phyloP scores from a whole-genome alignment of 2,888 invertebrate genomes.

The Caenorhabditis sp. region DNA sequence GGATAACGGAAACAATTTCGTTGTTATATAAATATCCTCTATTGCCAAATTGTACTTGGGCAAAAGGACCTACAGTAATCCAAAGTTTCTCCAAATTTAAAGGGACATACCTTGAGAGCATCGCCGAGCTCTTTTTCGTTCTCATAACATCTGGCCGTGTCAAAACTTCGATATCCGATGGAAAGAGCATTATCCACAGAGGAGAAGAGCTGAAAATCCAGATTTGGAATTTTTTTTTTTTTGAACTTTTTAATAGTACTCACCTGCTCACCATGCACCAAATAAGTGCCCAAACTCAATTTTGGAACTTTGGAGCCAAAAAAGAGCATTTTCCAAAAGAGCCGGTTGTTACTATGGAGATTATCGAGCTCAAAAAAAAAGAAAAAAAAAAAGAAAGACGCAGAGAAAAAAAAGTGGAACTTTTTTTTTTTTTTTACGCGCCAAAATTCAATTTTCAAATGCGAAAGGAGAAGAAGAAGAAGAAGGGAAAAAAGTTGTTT shows the following conservation, averaged over 20 bases:
- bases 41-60: constrained; percentile 11
- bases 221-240: neutral
- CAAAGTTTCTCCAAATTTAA: no score
- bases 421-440: no score
- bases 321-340: neutral
- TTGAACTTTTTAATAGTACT: neutral
- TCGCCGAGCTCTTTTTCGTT: constrained; percentile 81
- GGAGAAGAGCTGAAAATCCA: constrained; percentile 16
- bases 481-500: no score
- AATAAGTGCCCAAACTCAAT: constrained; percentile 24
- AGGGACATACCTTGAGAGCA: constrained; percentile 74
- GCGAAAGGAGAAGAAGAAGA: no score
- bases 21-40: constrained; percentile 24
- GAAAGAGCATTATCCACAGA: constrained; percentile 71
- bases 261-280: constrained; percentile 9
- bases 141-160: constrained; percentile 82
- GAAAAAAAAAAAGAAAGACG: neutral
- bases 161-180: constrained; percentile 74
- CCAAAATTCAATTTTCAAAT: no score
- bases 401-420: no score
- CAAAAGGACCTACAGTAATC: neutral
- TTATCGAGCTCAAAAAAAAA: no score
- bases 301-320: constrained; percentile 15
- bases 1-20: constrained; percentile 24
- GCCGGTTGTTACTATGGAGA: neutral